Base-by-base conservation (phyloP, 2,113 vertebrate genomes). In the Elgaria multicarinata region DNA sequence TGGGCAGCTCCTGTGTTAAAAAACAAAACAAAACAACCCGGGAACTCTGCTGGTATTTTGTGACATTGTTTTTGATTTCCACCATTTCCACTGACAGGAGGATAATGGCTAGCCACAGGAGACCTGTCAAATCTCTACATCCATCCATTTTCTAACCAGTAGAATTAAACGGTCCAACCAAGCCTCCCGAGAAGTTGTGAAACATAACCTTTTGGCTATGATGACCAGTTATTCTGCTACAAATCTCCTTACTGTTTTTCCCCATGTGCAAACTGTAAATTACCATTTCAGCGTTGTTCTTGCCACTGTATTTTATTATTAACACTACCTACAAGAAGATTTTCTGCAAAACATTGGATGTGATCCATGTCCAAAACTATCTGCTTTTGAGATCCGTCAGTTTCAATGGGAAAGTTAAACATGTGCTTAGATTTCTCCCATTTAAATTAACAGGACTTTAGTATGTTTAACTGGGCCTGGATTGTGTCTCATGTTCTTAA, bases 61-160 rank as follows among this genome's bases (percentile, higher is more conserved):
- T 93, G 88, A 89, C 55, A 91, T 26, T 92, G 62, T 84, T 96
- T 96, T 94, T 93, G 91, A 91, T 95, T 87, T 95, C 92, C 82
- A 89, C 44, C 77, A 33, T 92, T 94, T 31, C 95, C 84, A 90
- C 39, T 95, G 92, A 92, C 90, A 96, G 55, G 50, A 94, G 75
- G 87, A 78, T 94, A 95, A 93, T 89, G 24, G 39, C 53, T 92
- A 92, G 83, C 90, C 87, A 90, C 22, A 88, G 87, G 89, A 91
- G 28, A 93, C 9, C 82, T 95, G 90, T 82, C 89, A 93, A 91
- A 91, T 26, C 31, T 91, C 80, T 50, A 55, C 31, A 67, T 58
- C 46, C 42, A 88, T 78, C 53, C 33, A 87, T 84, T 83, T 92
- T 78, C 53, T 64, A 85, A 91, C 72, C 42, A 90, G 6, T 62